Evolutionary conservation across 2,797 vertebrate genomes (phyloP), one percentile per base, ranked within the genome.

Genomic region (Geotrypetes seraphini): DNA sequence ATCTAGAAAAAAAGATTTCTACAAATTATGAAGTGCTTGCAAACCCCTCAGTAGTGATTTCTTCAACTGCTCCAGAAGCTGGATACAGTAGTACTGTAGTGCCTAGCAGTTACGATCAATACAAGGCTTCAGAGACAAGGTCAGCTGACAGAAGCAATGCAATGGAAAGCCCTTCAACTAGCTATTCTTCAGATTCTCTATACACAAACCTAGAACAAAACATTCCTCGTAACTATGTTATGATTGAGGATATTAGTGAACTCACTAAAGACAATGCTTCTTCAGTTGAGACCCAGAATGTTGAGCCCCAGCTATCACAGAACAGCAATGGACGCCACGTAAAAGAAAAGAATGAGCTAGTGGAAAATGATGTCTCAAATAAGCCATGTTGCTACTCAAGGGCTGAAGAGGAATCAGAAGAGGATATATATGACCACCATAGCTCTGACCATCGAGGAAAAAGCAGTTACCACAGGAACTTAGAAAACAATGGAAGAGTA

Each of bases 181-280:
- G 80, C 43, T 97, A 89, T 56, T 71, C 84, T 35, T 70, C 90
- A 0, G 96, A 98, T 41, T 87, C 89, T 22, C 73, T 92, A 22
- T 99, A 97, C 46, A 79, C 92, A 31, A 97, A 74, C 62, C 66
- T 99, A 33, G 95, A 99, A 64, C 95, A 99, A 66, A 97, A 86
- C 40, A 90, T 99, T 36, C 91, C 96, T 20, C 83, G 96, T 28
- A 99, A 99, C 70, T 99, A 99, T 2, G 94, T 99, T 24, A 95
- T 99, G 96, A 98, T 98, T 1, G 96, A 99, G 11, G 96, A 99
- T 63, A 99, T 99, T 66, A 99, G 92, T 3, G 96, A 99, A 64
- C 75, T 99, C 50, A 99, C 94, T 33, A 99, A 99, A 78, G 91
- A 96, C 25, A 95, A 79, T 50, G 53, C 84, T 1, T 66, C 65